phyloP scores from a whole-genome alignment of 2,888 invertebrate genomes.

The Abrostola triplasia region DNA sequence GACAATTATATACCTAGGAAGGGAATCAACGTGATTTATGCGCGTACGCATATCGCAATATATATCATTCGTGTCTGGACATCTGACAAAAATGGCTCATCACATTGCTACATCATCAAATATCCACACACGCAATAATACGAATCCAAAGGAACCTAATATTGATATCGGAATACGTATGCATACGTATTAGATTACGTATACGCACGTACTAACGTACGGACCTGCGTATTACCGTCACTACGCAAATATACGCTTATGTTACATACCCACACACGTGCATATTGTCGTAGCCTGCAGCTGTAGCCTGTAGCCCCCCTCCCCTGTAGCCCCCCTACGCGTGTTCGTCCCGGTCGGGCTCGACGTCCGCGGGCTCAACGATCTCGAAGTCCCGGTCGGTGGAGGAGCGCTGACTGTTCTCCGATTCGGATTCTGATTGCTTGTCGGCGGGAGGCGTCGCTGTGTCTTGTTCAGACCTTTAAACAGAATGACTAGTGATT shows the following conservation, averaged over 20 bases:
- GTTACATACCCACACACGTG: too few species aligned
- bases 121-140: too few species aligned
- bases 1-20: neutral
- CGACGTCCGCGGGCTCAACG: conserved; percentile 91
- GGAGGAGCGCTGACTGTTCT: conserved; percentile 93
- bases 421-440: conserved; percentile 93
- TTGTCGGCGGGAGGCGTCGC: conserved; percentile 67
- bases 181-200: neutral
- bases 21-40: conserved; percentile 4
- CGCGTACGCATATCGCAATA: neutral
- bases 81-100: conserved; percentile 1
- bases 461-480: conserved; percentile 53
- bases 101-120: neutral
- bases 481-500: too few species aligned
- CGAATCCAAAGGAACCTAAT: neutral
- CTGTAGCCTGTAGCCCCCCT: too few species aligned
- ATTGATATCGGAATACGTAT: neutral
- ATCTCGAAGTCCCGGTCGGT: conserved; percentile 96
- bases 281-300: too few species aligned
- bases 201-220: too few species aligned
- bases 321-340: conserved; percentile 26
- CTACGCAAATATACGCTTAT: too few species aligned
- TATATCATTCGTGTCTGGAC: neutral
- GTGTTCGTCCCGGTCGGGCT: conserved; percentile 68
- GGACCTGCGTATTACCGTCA: too few species aligned